These are phyloP conservation scores for Pica pica DNA, from an alignment of 2,113 vertebrate species.

Conservation along the genomic window DNA sequence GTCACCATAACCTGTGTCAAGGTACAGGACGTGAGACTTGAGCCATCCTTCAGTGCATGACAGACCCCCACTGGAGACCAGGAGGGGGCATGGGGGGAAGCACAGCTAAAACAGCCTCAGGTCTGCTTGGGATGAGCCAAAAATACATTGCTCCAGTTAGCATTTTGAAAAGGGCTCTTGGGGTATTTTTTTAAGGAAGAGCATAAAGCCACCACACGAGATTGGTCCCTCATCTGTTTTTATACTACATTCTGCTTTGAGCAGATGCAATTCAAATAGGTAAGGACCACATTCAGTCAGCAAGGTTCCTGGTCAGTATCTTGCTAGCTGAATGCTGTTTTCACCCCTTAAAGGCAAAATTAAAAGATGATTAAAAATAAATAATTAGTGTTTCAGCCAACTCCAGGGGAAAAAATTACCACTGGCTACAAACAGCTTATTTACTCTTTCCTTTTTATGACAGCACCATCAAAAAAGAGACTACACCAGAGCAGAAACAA, in stretches of 20 bases:
- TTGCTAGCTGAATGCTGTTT: not conserved
- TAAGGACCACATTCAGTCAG: not conserved
- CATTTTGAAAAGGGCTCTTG: not conserved
- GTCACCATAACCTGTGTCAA: not conserved
- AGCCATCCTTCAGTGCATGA: not conserved
- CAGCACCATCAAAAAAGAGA: not conserved
- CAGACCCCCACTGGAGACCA: not conserved
- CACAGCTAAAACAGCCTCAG: not conserved
- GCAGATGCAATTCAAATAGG: not conserved
- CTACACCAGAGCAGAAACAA: not conserved
- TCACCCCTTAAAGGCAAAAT: not conserved
- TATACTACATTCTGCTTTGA: not conserved
- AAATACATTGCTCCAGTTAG: not conserved
- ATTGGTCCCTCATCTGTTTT: not conserved
- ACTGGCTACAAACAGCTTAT: not conserved
- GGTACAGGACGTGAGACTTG: not conserved
- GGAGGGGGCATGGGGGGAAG: rapidly evolving
- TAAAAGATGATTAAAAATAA: not conserved
- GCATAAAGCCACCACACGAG: not conserved
- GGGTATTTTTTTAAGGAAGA: not conserved
- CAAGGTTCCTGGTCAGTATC: not conserved
- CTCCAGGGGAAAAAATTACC: not conserved
- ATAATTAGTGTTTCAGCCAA: not conserved
- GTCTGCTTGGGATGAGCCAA: not conserved
- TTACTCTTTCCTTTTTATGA: not conserved